These are phyloP conservation scores for Leptosomus discolor DNA, from an alignment of 2,113 vertebrate species.

Conservation along the genomic window DNA sequence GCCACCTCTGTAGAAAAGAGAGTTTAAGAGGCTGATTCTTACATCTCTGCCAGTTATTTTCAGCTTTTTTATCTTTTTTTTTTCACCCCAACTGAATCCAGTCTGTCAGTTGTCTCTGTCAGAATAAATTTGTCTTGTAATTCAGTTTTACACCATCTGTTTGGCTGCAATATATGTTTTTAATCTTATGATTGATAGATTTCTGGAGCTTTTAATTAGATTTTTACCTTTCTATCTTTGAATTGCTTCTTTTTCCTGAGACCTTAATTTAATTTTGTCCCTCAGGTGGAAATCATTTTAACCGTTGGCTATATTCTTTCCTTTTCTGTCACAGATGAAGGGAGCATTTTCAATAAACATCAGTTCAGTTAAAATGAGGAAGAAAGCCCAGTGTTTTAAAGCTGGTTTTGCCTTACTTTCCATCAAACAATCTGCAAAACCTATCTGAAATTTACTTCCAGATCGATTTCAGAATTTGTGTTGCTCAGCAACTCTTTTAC, in stretches of 20 bases:
- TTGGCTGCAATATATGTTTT: background rate
- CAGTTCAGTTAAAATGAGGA: background rate
- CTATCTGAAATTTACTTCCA: background rate
- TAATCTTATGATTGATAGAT: slow-evolving; percentile 14
- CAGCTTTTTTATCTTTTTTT: background rate
- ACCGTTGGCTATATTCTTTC: background rate
- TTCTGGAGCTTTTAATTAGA: slow-evolving; percentile 14
- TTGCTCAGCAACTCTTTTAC: background rate
- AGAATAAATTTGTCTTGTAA: slow-evolving; percentile 18
- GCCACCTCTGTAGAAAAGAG: background rate
- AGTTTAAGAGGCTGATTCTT: background rate
- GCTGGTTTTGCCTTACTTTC: background rate
- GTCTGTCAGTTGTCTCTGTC: slow-evolving; percentile 29
- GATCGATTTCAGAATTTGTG: background rate
- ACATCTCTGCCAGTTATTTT: background rate
- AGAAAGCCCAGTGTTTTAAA: background rate
- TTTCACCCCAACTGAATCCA: background rate
- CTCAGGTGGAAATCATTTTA: background rate
- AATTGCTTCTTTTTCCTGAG: background rate
- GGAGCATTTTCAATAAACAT: background rate
- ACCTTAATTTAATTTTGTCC: background rate
- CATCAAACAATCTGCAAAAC: background rate
- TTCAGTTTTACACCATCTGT: slow-evolving; percentile 1
- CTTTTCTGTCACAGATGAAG: background rate
- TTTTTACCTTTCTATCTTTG: background rate